Evolutionary conservation across 2,113 vertebrate genomes (phyloP).

Genomic region (Dunckerocampus dactyliophorus): DNA sequence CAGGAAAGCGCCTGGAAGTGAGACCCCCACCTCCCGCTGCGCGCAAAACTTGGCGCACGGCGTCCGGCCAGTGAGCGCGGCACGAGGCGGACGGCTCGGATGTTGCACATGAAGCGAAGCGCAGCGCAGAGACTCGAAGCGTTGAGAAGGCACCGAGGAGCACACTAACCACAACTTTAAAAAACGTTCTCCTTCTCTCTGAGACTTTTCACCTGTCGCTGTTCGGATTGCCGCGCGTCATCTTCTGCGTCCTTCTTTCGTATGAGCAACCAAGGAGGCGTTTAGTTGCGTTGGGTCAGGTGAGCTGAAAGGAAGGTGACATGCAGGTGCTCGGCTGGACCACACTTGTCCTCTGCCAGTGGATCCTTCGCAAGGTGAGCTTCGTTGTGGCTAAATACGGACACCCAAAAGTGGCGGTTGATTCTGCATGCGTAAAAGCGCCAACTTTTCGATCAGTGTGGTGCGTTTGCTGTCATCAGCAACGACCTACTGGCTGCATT

Average conservation of each 20-base stretch:
- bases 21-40: slow-evolving; percentile 5
- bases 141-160: slow-evolving; percentile 24
- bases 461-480: background rate
- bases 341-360: slow-evolving; percentile 71
- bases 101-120: slow-evolving; percentile 60
- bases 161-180: slow-evolving; percentile 35
- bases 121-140: slow-evolving; percentile 42
- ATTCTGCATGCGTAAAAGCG: slow-evolving; percentile 2
- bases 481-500: background rate
- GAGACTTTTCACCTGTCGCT: slow-evolving; percentile 30
- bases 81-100: slow-evolving; percentile 53
- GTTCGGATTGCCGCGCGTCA: slow-evolving; percentile 46
- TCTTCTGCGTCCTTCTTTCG: slow-evolving; percentile 31
- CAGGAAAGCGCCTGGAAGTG: background rate
- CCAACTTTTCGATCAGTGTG: background rate
- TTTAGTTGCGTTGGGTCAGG: slow-evolving; percentile 61
- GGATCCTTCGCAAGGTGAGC: slow-evolving; percentile 75
- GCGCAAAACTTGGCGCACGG: slow-evolving; percentile 57
- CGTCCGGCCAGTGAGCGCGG: slow-evolving; percentile 36
- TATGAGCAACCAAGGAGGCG: slow-evolving; percentile 71
- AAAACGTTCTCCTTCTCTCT: slow-evolving; percentile 2
- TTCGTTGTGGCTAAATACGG: too few relatives aligned
- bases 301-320: slow-evolving; percentile 68
- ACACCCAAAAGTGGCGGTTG: background rate
- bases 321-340: slow-evolving; percentile 78